A percentile compares a stretch with the other conserved stretches of the same genome.
Evolutionary conservation across 2,113 vertebrate genomes (phyloP).

Genomic region (Mustelus asterias): DNA sequence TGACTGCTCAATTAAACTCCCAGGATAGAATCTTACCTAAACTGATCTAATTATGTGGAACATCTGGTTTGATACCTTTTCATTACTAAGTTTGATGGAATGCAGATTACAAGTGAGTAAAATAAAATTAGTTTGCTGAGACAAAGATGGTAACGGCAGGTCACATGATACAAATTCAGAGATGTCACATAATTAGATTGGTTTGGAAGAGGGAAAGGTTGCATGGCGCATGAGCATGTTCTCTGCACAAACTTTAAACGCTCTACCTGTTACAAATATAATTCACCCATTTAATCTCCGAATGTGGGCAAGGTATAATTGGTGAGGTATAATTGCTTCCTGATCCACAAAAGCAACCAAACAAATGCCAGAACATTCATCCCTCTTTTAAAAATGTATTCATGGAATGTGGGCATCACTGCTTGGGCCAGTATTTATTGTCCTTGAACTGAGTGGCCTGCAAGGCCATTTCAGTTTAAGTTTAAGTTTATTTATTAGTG

Average conservation of each 20-base stretch:
- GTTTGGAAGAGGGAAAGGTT: neutral
- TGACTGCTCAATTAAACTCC: neutral
- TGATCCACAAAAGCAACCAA: too few relatives aligned
- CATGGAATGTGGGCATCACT: too few relatives aligned
- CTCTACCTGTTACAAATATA: neutral
- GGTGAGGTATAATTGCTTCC: too few relatives aligned
- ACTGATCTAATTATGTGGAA: neutral
- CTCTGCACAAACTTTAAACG: neutral
- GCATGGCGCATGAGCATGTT: neutral
- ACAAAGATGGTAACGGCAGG: neutral
- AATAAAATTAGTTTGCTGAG: neutral
- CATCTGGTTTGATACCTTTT: neutral
- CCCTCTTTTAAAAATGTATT: too few relatives aligned
- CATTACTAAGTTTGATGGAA: neutral
- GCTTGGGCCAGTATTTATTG: too few relatives aligned
- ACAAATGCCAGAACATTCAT: too few relatives aligned
- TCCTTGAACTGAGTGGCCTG: too few relatives aligned
- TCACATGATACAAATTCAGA: neutral
- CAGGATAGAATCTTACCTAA: neutral
- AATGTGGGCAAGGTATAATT: too few relatives aligned
- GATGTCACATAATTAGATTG: neutral
- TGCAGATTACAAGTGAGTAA: neutral
- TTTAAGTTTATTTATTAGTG: too few relatives aligned
- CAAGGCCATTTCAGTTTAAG: too few relatives aligned
- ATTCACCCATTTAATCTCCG: neutral